Conservation (phyloP, 2,888 invertebrate species). For the Hydrotaea diabolus region DNA sequence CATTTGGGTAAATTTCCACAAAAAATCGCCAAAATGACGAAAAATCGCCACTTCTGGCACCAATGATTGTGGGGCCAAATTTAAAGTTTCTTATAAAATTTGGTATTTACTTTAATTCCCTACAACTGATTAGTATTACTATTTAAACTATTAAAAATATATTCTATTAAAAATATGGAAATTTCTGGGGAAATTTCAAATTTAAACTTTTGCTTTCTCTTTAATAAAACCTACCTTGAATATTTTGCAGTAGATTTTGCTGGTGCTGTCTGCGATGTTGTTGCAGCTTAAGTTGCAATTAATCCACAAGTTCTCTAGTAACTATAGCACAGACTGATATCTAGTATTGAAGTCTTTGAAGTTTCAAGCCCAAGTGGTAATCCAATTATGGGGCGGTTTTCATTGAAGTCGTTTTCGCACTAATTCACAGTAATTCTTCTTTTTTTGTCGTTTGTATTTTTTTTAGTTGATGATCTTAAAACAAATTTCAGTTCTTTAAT, state of each 20-base stretch:
- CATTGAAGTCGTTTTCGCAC: not conserved
- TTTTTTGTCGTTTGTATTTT: not conserved
- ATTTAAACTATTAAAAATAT: no score
- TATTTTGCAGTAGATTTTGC: not conserved
- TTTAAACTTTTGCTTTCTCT: constrained; percentile 10
- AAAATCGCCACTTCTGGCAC: no score
- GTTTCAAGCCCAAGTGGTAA: constrained; percentile 10
- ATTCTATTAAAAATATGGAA: no score
- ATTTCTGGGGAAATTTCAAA: not conserved
- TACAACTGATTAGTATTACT: no score
- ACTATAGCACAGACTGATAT: not conserved
- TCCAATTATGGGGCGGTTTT: constrained; percentile 27
- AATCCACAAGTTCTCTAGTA: constrained; percentile 10
- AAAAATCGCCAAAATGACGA: no score
- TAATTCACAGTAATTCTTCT: not conserved
- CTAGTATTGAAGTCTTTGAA: constrained; percentile 11
- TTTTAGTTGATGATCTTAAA: not conserved
- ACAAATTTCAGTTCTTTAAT: constrained; percentile 1
- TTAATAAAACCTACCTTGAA: constrained; percentile 46
- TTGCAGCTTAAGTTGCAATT: constrained; percentile 1
- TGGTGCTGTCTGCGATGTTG: not conserved
- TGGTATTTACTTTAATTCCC: no score
- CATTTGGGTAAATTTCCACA: no score
- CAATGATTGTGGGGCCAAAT: no score
- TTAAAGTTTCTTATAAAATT: no score